Evolutionary conservation across 1,140 invertebrate species (phyloP), one percentile per base, ranked within the genome.

Genomic region (Sarcophaga peregrina): DNA sequence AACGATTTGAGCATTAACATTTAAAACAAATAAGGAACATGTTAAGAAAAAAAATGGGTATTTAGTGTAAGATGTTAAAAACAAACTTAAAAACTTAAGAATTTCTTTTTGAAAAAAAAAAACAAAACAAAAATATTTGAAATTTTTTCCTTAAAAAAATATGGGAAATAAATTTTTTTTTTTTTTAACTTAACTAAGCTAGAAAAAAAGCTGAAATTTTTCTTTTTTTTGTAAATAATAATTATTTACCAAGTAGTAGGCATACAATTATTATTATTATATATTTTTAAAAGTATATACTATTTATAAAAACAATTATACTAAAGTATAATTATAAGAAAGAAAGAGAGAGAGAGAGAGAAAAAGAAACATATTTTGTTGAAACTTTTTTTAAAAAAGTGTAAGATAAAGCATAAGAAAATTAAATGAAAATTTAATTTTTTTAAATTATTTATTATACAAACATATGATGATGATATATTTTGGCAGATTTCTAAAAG

Each of bases 211-310:
- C 25, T 37, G 25, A 37, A 37, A 2, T 37, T 37, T 37, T 37
- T 37, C 4, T 25, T 68, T 25, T 68, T 68, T 68, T 78, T 78
- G 75, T 78, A 78, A 78, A 78, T 78, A 78, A 78, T 78, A 78
- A 78, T 78, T 78, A 78, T 78, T 78, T 78, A 78, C 75, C 75
- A 78, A 78, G 75, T 78, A 78, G 75, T 78, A 78, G 75, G 75
- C 75, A 25, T 78, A 78, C 48, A 45, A 78, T 68, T 48, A 76
- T 25, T 25, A 72, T 72, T 72, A 72, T 76, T 78, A 78, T 78
- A 78, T 78, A 78, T 78, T 52, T 78, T 78, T 78, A 25, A 52
- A 78, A 78, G 9, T 20, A 50, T 50, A 52, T 78, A n/a, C n/a
- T n/a, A 52, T 78, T 45, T 78, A 52, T 48, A 46, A 37, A 78